phyloP scores from a whole-genome alignment of 2,797 vertebrate genomes.

The Enteromius treurensis region DNA sequence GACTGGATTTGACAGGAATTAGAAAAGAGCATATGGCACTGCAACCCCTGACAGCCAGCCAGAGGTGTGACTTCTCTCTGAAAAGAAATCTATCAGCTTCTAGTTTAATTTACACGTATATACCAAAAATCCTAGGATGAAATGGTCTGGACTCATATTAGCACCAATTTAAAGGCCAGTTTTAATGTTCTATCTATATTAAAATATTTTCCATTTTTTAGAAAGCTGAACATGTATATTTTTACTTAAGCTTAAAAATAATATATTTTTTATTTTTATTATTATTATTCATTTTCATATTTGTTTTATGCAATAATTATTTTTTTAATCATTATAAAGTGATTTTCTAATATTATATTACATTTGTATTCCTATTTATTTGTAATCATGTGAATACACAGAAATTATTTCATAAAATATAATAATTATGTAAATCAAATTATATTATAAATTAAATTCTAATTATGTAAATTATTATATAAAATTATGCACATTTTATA shows the following conservation, averaged over 20 bases:
- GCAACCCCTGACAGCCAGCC: constrained; percentile 13
- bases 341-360: background rate
- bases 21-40: constrained; percentile 14
- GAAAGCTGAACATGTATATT: too few species aligned
- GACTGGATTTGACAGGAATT: constrained; percentile 12
- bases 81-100: constrained; percentile 14
- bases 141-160: background rate
- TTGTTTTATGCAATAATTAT: background rate
- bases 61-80: constrained; percentile 11
- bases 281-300: background rate
- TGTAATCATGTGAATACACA: background rate
- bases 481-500: background rate
- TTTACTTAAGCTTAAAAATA: too few species aligned
- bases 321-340: background rate
- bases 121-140: background rate
- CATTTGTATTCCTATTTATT: background rate
- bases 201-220: background rate
- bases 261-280: background rate
- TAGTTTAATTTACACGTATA: background rate
- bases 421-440: background rate
- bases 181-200: background rate
- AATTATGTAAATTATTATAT: background rate
- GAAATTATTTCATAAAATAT: background rate
- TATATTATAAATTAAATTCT: background rate
- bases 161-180: background rate